Conservation (phyloP, 2,797 vertebrate genomes). For the Picus viridis region DNA sequence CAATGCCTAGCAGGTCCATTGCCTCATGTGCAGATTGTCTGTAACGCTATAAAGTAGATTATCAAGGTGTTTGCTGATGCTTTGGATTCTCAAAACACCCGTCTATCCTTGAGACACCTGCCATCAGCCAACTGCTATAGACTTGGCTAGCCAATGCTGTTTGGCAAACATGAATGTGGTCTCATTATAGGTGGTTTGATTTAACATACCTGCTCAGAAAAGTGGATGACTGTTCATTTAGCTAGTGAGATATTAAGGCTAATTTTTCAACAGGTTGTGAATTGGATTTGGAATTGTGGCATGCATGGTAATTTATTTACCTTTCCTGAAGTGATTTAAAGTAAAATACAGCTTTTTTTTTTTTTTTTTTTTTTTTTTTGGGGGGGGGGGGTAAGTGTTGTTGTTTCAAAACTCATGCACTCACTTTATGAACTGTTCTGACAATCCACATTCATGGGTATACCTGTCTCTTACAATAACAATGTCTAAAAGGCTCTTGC, state of each 20-base stretch:
- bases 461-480: not conserved
- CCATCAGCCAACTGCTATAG: conserved; percentile 22
- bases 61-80: not conserved
- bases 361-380: too few species aligned
- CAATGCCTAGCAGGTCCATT: rapidly evolving
- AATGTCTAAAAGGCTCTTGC: not conserved
- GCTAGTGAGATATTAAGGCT: not conserved
- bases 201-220: not conserved
- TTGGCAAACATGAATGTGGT: not conserved
- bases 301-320: too few species aligned
- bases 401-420: not conserved
- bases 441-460: not conserved
- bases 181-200: not conserved
- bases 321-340: not conserved
- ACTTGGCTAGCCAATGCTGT: not conserved
- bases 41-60: not conserved
- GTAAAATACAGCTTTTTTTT: not conserved
- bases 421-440: not conserved
- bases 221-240: not conserved
- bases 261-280: not conserved
- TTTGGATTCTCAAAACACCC: not conserved
- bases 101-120: conserved; percentile 23
- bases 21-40: not conserved
- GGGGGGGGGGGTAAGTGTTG: not conserved
- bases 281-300: not conserved